Percentiles rank a stretch among this genome's conserved stretches.
Conservation (phyloP, 1,140 invertebrate species). For the Aphaenogaster rudis region DNA sequence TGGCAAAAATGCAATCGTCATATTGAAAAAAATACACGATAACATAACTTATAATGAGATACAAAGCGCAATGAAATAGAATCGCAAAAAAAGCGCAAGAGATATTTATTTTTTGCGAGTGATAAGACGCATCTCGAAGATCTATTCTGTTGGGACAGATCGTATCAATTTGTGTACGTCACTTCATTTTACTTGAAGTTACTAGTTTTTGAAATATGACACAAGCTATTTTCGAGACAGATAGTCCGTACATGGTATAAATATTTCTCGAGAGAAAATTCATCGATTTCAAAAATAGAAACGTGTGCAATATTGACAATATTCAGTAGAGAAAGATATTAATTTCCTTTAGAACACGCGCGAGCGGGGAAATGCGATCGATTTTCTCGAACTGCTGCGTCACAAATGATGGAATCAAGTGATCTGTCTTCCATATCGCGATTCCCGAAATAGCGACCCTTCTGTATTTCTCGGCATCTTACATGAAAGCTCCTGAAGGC, state of each 20-base stretch:
- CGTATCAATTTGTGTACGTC: not conserved
- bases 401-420: slow-evolving; percentile 24
- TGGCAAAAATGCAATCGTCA: not conserved
- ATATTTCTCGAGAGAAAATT: not conserved
- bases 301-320: not conserved
- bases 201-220: not conserved
- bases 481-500: not conserved
- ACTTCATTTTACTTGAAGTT: not conserved
- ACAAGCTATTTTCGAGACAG: slow-evolving; percentile 6
- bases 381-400: not conserved
- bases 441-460: not conserved
- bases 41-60: not conserved
- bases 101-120: not conserved
- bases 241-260: not conserved
- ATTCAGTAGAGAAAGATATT: not conserved
- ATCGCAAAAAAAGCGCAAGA: not conserved
- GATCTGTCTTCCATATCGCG: slow-evolving; percentile 26
- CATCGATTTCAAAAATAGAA: not conserved
- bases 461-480: slow-evolving; percentile 3
- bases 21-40: not conserved
- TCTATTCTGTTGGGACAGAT: slow-evolving; percentile 14
- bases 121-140: not conserved
- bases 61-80: not conserved
- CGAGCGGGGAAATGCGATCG: not conserved
- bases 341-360: slow-evolving; percentile 12